Base-by-base conservation (phyloP, 2,113 vertebrate species). In the Oncorhynchus masou region DNA sequence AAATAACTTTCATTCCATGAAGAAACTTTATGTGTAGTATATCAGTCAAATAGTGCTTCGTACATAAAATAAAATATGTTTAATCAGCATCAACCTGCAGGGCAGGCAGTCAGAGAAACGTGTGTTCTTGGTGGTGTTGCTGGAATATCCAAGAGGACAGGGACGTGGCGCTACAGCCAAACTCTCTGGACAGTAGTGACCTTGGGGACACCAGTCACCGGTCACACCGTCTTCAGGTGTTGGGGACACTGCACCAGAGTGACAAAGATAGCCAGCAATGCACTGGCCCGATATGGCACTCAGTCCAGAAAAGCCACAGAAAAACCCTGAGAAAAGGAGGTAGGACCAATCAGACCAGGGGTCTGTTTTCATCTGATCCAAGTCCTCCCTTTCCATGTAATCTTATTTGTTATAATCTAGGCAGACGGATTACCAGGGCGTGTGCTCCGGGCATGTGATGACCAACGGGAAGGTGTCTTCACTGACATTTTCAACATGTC, bases 131-230 rank as follows among this genome's bases (percentile, higher is more conserved):
- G 87, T 77, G 4, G 81, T 89, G 87, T 94, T 95, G 89, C 94
- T 96, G 5, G 95, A 96, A 39, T 49, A 81, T 27, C 95, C 95
- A 4, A 67, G 1, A 69, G 94, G 94, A 84, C 96, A 97, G 0
- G 91, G 92, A 29, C 86, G 74, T 0, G 96, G 95, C 20, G 75
- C 77, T 20, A 83, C 51, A 54, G 13, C 84, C 71, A 94, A 94
- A 15, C 94, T 94, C 73, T n/a, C 3, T 6, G 94, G 89, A 80
- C 96, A 96, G 81, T 94, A 97, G 85, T 94, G 80, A 59, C 96
- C 96, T 71, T 68, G 76, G 0, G 94, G 95, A 82, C 96, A 97
- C 0, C 0, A 0, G 22, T 87, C 87, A 27, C 96, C 95, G 60
- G 88, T 86, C n/a, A 66, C 48, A 3, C 90, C 90, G 64, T 95